These are phyloP conservation scores for Slavum lentiscoides DNA, from an alignment of 2,888 invertebrate species.

Conservation along the genomic window DNA sequence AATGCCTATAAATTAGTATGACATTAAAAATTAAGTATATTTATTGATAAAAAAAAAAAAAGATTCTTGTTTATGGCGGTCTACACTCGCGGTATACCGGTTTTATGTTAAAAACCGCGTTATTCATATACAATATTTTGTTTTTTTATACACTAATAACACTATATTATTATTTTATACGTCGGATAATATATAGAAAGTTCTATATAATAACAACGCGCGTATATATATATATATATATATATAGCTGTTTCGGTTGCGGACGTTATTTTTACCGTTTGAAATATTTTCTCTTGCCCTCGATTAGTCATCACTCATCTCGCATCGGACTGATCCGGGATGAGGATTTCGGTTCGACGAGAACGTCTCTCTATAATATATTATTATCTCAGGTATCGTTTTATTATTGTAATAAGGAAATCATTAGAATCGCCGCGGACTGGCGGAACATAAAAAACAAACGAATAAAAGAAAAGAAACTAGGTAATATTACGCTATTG, in stretches of 20 bases:
- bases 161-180: background rate
- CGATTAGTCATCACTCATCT: constrained; percentile 34
- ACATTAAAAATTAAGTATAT: no score
- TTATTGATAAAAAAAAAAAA: no score
- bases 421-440: no score
- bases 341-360: background rate
- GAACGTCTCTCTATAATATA: background rate
- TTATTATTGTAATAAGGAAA: no score
- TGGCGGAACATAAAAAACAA: no score
- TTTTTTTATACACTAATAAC: background rate
- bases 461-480: no score
- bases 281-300: constrained; percentile 50
- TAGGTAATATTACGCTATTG: no score
- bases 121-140: background rate
- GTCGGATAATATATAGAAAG: constrained; percentile 16
- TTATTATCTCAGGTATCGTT: no score
- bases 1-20: no score
- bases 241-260: background rate
- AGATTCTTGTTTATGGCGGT: background rate
- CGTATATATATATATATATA: no score
- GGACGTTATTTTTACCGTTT: constrained; percentile 17
- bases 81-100: background rate
- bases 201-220: background rate
- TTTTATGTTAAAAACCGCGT: background rate
- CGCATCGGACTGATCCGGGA: constrained; percentile 1